Evolutionary conservation across 2,888 invertebrate species (phyloP), one percentile per base, ranked within the genome.

Genomic region (Micropterix aruncella): DNA sequence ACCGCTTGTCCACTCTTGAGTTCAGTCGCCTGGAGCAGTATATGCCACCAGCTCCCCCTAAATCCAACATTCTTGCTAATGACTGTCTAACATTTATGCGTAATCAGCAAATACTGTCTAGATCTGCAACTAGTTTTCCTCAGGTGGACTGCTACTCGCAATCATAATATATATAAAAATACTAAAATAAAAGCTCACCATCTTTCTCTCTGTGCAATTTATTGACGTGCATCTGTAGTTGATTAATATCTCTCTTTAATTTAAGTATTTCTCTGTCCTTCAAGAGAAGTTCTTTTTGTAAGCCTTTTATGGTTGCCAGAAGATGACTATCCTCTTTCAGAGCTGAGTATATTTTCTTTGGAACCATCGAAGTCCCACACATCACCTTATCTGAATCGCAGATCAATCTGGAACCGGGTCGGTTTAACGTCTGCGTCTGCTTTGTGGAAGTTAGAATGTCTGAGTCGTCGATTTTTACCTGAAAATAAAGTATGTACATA

Each of bases 161-260:
- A n/a, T n/a, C n/a, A n/a, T n/a, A n/a, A n/a, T n/a, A n/a, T n/a
- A n/a, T n/a, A n/a, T n/a, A n/a, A n/a, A n/a, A n/a, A n/a, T n/a
- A n/a, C n/a, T n/a, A n/a, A n/a, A n/a, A 40, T 5, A n/a, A 46
- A 42, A n/a, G 47, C 52, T 47, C 53, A 65, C 79, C 75, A 56
- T 87, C 86, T 52, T 83, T 74, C 56, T 86, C 86, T 53, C 80
- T 83, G 56, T 87, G 86, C 54, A 86, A 62, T 56, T 80, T 77
- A 44, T 79, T 70, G 55, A 86, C 82, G 40, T 83, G 85, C 58
- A 82, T 86, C 54, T 78, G 77, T 45, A 83, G 60, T 48, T 88
- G 87, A 37, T 86, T 85, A 38, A 83, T 67, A 56, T 88, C 88
- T 51, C 82, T 78, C 37, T 81, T 83, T 41, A 87, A 65, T 50